A percentile compares a stretch with the other conserved stretches of the same genome.
Evolutionary conservation across 2,888 invertebrate genomes (phyloP).

Genomic region (Callyntrura guangdongensis): DNA sequence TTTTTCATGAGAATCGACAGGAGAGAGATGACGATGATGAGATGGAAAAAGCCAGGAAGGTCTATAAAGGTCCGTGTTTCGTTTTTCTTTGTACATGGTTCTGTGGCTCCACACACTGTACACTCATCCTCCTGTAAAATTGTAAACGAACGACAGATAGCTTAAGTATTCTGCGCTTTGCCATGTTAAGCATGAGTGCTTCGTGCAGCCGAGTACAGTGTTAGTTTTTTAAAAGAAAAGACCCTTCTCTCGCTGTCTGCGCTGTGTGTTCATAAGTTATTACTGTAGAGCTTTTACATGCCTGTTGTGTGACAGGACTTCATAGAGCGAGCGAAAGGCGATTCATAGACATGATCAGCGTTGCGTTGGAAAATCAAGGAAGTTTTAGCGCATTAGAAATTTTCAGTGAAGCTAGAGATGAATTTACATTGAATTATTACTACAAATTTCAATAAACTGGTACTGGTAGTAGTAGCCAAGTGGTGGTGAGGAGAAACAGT

Average conservation of each 20-base stretch:
- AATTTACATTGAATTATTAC: neutral
- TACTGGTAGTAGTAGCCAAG: neutral
- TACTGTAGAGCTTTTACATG: neutral
- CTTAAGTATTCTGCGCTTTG: neutral
- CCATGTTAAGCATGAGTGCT: neutral
- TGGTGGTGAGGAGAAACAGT: neutral
- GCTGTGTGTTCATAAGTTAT: neutral
- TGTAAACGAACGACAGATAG: conserved; percentile 23
- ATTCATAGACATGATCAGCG: no score
- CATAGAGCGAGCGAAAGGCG: neutral
- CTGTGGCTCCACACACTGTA: neutral
- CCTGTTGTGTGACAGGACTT: neutral
- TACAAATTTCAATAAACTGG: neutral
- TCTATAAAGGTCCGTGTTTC: neutral
- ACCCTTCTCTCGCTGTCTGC: neutral
- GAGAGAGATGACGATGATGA: conserved; percentile 10
- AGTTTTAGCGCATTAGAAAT: neutral
- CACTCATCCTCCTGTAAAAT: conserved; percentile 4
- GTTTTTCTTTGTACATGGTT: neutral
- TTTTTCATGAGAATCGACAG: conserved; percentile 45
- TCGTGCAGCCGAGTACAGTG: neutral
- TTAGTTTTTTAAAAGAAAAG: neutral
- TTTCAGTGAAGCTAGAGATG: neutral
- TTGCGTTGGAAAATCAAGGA: neutral
- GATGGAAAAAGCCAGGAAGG: conserved; percentile 41